These are phyloP conservation scores for Notolepis coatsorum DNA, from an alignment of 2,797 vertebrate species.

Conservation along the genomic window DNA sequence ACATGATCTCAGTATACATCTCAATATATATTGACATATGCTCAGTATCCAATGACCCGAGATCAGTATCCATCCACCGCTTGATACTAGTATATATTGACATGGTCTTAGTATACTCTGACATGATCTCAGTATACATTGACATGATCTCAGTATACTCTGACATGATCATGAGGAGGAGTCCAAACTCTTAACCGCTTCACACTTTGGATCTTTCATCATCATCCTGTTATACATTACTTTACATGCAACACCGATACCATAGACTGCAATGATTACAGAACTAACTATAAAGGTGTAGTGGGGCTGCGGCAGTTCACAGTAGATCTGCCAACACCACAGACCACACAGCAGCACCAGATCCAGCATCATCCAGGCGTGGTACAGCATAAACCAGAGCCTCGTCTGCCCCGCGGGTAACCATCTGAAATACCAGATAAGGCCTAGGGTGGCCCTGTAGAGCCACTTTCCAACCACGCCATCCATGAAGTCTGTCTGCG, in stretches of 20 bases:
- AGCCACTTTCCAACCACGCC: constrained; percentile 73
- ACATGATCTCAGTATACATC: too few species aligned
- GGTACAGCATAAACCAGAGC: constrained; percentile 78
- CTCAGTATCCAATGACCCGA: too few species aligned
- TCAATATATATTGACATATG: too few species aligned
- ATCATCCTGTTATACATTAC: constrained; percentile 76
- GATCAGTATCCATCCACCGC: too few species aligned
- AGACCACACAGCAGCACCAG: constrained; percentile 68
- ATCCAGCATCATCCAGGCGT: constrained; percentile 80
- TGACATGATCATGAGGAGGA: too few species aligned
- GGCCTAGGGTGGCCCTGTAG: constrained; percentile 81
- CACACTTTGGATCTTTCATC: too few species aligned
- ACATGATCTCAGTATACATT: too few species aligned
- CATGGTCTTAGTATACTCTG: too few species aligned
- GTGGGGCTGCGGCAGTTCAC: accelerated
- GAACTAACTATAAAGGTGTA: background rate
- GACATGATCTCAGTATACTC: too few species aligned
- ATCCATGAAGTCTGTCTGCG: constrained; percentile 87
- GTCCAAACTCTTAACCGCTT: too few species aligned
- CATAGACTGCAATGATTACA: constrained; percentile 21
- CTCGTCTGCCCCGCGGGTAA: constrained; percentile 80
- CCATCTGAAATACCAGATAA: constrained; percentile 94
- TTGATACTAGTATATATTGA: too few species aligned
- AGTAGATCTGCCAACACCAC: constrained; percentile 71
- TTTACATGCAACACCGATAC: constrained; percentile 77